A percentile compares a stretch with the other conserved stretches of the same genome.
Evolutionary conservation across 2,888 invertebrate genomes (phyloP).

Genomic region (Chloroclystis v-ata): DNA sequence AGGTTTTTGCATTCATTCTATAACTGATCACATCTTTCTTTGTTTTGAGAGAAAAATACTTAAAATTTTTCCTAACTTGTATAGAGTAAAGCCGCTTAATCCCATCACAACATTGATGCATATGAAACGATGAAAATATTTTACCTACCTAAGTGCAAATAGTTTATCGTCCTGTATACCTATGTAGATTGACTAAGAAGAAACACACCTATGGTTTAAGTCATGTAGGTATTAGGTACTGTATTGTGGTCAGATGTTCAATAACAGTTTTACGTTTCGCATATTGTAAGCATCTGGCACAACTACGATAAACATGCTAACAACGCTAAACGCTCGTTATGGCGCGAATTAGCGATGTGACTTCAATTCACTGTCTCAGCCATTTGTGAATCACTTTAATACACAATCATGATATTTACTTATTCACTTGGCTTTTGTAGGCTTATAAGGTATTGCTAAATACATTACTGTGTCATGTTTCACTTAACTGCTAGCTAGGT

Average conservation of each 20-base stretch:
- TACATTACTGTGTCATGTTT: neutral
- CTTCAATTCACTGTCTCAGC: conserved; percentile 47
- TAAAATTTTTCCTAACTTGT: too few species aligned
- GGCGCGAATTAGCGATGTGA: conserved; percentile 51
- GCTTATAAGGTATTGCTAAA: neutral
- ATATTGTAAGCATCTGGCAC: conserved; percentile 18
- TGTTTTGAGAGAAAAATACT: too few species aligned
- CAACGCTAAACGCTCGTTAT: conserved; percentile 54
- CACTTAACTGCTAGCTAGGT: neutral
- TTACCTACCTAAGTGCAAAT: too few species aligned
- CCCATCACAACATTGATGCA: too few species aligned
- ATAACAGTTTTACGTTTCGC: conserved; percentile 9
- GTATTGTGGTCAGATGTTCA: conserved; percentile 3
- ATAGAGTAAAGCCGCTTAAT: too few species aligned
- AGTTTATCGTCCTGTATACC: too few species aligned
- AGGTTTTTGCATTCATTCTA: too few species aligned
- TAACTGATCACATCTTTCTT: too few species aligned
- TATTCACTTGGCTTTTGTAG: neutral
- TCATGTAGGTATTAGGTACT: neutral
- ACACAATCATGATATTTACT: conserved; percentile 7
- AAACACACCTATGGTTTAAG: neutral
- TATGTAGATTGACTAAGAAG: too few species aligned
- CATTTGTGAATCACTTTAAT: conserved; percentile 36
- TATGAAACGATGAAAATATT: too few species aligned
- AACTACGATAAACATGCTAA: conserved; percentile 45